Percentiles rank a stretch among this genome's conserved stretches.
Conservation (phyloP, 92 coral and sea anemone species). For the Nematostella vectensis region DNA sequence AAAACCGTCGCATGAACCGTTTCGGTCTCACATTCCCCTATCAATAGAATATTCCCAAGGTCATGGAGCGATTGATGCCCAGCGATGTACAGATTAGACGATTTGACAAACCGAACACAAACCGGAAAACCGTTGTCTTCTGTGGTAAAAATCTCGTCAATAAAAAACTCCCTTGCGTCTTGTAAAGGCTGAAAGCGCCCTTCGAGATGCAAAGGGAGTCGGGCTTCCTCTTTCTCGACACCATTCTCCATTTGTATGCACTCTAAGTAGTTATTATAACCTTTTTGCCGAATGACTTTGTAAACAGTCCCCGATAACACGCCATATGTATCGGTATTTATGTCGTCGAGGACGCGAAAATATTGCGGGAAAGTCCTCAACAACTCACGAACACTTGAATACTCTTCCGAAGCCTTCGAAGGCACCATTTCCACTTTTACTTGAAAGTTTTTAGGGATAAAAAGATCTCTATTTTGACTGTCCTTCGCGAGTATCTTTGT, state of each 20-base stretch:
- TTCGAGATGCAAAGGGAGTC: slow-evolving; percentile 25
- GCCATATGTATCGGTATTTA: slow-evolving; percentile 27
- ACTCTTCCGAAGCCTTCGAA: slow-evolving; percentile 7
- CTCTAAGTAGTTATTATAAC: slow-evolving; percentile 11
- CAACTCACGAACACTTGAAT: slow-evolving; percentile 20
- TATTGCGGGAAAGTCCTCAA: slow-evolving; percentile 21
- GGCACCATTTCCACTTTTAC: slow-evolving; percentile 44
- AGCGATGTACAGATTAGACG: not conserved
- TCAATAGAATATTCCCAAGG: slow-evolving; percentile 23
- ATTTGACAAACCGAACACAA: slow-evolving; percentile 35
- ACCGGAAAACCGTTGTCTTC: slow-evolving; percentile 22
- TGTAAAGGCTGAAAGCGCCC: slow-evolving; percentile 50
- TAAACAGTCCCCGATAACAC: slow-evolving; percentile 31
- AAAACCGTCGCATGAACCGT: slow-evolving; percentile 32
- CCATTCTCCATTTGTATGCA: slow-evolving; percentile 11
- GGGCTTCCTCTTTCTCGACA: slow-evolving; percentile 1
- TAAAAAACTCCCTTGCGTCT: slow-evolving; percentile 23
- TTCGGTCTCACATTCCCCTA: slow-evolving; percentile 31
- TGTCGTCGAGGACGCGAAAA: slow-evolving; percentile 39
- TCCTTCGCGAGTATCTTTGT: slow-evolving; percentile 35
- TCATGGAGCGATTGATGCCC: slow-evolving; percentile 11
- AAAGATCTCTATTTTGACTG: slow-evolving; percentile 21
- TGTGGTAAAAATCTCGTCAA: slow-evolving; percentile 30
- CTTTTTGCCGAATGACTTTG: slow-evolving; percentile 15
- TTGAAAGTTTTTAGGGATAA: slow-evolving; percentile 27